Conservation (phyloP, 2,797 vertebrate genomes). For the Phataginus tricuspis region DNA sequence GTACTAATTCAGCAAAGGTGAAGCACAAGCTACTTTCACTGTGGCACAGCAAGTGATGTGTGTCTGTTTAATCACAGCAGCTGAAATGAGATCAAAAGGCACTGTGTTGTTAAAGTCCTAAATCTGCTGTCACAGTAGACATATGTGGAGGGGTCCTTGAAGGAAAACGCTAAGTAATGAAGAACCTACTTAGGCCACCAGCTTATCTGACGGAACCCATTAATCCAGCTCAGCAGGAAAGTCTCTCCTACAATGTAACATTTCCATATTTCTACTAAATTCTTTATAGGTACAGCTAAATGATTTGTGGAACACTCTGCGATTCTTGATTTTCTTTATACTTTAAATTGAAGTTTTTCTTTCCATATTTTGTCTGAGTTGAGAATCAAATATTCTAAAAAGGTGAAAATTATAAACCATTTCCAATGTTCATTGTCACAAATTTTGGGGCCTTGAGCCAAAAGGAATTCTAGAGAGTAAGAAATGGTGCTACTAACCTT, state of each 20-base stretch:
- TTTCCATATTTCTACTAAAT: background rate
- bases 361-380: background rate
- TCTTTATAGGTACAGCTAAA: background rate
- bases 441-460: background rate
- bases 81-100: slow-evolving; percentile 90
- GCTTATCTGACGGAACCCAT: slow-evolving; percentile 39
- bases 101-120: slow-evolving; percentile 86
- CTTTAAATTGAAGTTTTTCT: slow-evolving; percentile 23
- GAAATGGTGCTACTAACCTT: background rate
- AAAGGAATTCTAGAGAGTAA: background rate
- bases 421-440: background rate
- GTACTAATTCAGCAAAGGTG: slow-evolving; percentile 91
- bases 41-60: slow-evolving; percentile 89
- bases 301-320: background rate
- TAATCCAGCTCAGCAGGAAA: slow-evolving; percentile 26
- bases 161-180: slow-evolving; percentile 59
- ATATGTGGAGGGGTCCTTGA: slow-evolving; percentile 74
- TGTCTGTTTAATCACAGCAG: slow-evolving; percentile 91
- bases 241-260: background rate
- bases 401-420: background rate
- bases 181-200: slow-evolving; percentile 47
- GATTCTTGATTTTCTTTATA: slow-evolving; percentile 14
- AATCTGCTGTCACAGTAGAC: slow-evolving; percentile 81
- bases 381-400: background rate
- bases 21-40: slow-evolving; percentile 84